Evolutionary conservation across 2,113 vertebrate genomes (phyloP).

Genomic region (Dromiciops gliroides): DNA sequence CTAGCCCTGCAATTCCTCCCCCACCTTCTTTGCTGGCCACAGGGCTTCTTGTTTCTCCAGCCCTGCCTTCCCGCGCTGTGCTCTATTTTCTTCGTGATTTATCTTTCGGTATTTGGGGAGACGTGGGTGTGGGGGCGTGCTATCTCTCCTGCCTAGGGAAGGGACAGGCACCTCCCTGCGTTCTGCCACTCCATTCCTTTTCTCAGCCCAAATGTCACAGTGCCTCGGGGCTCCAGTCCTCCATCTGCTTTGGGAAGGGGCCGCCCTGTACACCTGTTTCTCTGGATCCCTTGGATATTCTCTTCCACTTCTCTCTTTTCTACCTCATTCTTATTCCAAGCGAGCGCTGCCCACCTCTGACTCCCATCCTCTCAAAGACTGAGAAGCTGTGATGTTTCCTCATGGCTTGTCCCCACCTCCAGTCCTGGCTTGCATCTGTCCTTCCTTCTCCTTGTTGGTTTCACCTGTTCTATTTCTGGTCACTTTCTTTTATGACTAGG

Average conservation of each 20-base stretch:
- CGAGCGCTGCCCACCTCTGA: neutral
- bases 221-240: neutral
- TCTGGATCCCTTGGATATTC: neutral
- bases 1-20: slow-evolving; percentile 15
- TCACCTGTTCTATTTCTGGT: neutral
- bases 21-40: slow-evolving; percentile 6
- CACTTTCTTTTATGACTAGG: neutral
- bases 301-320: neutral
- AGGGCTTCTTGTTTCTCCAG: neutral
- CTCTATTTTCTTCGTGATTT: neutral
- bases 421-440: neutral
- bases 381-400: slow-evolving; percentile 8
- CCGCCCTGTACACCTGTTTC: neutral
- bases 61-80: neutral
- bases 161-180: slow-evolving; percentile 25
- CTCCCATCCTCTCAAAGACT: neutral
- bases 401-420: neutral
- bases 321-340: neutral
- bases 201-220: slow-evolving; percentile 9
- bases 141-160: slow-evolving; percentile 8
- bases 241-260: neutral
- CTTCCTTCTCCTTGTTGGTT: neutral
- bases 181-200: slow-evolving; percentile 6
- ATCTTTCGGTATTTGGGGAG: neutral
- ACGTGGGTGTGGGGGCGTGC: neutral